These are phyloP conservation scores for Drosophila birchii DNA, from an alignment of 2,888 invertebrate genomes.

Conservation along the genomic window DNA sequence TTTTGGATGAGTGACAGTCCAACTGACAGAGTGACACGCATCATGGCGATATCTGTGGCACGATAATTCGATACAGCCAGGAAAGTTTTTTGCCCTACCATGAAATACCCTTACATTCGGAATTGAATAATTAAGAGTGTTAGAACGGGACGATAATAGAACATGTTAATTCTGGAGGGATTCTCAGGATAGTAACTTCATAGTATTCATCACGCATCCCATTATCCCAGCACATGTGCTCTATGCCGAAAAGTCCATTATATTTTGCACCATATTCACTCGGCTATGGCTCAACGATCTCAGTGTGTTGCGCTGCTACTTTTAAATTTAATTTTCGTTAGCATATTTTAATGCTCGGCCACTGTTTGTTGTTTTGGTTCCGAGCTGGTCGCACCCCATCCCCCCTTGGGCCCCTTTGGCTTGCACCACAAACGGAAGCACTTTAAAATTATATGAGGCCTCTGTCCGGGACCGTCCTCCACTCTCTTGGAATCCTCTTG, in stretches of 20 bases:
- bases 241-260: background rate
- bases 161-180: slow-evolving; percentile 18
- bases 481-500: slow-evolving; percentile 27
- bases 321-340: slow-evolving; percentile 70
- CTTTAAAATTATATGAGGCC: slow-evolving; percentile 80
- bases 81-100: slow-evolving; percentile 9
- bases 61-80: slow-evolving; percentile 54
- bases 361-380: slow-evolving; percentile 68
- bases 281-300: slow-evolving; percentile 38
- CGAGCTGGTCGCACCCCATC: slow-evolving; percentile 14
- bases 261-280: background rate
- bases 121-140: background rate
- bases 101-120: background rate
- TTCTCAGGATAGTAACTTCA: slow-evolving; percentile 14
- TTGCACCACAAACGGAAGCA: slow-evolving; percentile 76
- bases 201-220: slow-evolving; percentile 9
- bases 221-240: background rate
- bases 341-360: slow-evolving; percentile 62
- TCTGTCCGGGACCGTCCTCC: slow-evolving; percentile 36
- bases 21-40: slow-evolving; percentile 45
- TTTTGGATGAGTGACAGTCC: slow-evolving; percentile 60
- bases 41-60: slow-evolving; percentile 33
- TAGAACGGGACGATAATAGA: background rate
- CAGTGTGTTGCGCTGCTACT: slow-evolving; percentile 56
- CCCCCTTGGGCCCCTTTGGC: background rate